Percentiles rank a stretch among this genome's conserved stretches.
Evolutionary conservation across 2,113 vertebrate species (phyloP).

Genomic region (Brachyistius frenatus): DNA sequence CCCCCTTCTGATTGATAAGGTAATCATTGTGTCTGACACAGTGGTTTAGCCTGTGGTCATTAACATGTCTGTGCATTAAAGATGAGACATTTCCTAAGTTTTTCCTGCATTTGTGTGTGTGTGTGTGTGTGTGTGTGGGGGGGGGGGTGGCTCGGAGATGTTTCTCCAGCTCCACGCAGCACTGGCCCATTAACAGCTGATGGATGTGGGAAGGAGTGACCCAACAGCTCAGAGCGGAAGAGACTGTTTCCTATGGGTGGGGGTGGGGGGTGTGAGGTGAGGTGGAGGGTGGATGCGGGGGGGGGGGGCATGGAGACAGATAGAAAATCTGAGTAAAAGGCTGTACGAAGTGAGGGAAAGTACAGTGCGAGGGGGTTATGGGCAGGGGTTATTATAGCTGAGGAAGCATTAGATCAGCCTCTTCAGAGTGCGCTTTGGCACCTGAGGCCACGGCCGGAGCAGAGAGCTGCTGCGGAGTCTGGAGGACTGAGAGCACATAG

Average conservation of each 20-base stretch:
- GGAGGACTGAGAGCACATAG: slow-evolving; percentile 33
- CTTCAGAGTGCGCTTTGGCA: slow-evolving; percentile 71
- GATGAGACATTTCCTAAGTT: slow-evolving; percentile 21
- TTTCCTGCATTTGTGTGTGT: slow-evolving; percentile 16
- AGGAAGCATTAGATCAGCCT: slow-evolving; percentile 81
- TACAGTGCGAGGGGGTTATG: slow-evolving; percentile 51
- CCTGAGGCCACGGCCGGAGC: slow-evolving; percentile 69
- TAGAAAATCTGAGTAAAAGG: slow-evolving; percentile 61
- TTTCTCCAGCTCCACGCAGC: slow-evolving; percentile 53
- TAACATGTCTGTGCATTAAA: slow-evolving; percentile 40
- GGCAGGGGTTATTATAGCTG: slow-evolving; percentile 65
- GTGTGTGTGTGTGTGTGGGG: slow-evolving; percentile 28
- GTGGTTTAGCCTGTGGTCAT: slow-evolving; percentile 44
- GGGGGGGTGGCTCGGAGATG: slow-evolving; percentile 38
- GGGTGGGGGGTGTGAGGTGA: slow-evolving; percentile 4
- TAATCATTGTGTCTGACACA: slow-evolving; percentile 49
- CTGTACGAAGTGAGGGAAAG: slow-evolving; percentile 39
- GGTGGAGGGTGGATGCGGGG: slow-evolving; percentile 15
- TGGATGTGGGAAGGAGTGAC: slow-evolving; percentile 82
- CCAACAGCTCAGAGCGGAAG: slow-evolving; percentile 73
- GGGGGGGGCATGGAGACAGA: slow-evolving; percentile 33
- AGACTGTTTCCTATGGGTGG: slow-evolving; percentile 73
- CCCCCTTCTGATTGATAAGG: slow-evolving; percentile 31
- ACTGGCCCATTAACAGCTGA: slow-evolving; percentile 81
- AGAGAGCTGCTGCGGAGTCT: slow-evolving; percentile 42